Base-by-base conservation (phyloP, 2,888 invertebrate species). In the Diachrysia chrysitis region DNA sequence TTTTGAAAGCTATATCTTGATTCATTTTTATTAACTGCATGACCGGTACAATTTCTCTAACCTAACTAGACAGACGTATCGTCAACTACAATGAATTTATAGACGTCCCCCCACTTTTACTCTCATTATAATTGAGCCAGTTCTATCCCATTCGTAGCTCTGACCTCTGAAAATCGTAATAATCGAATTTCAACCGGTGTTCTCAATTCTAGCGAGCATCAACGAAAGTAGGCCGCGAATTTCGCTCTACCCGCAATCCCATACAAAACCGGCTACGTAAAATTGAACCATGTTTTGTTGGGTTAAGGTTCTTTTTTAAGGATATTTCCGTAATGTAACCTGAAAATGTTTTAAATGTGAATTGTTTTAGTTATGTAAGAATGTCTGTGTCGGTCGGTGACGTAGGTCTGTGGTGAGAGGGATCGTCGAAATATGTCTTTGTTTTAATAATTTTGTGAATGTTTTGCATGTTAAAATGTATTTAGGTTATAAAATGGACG, bases 191-290 rank as follows among this genome's bases (percentile, higher is more conserved):
- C 82, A 88, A 87, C 86, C 79, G 86, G 66, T 80, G 90, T 77
- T 87, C 90, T 75, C 81, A 78, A 86, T 89, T 83, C 84, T 74
- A 86, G 78, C 88, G 89, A 89, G 89, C 82, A 86, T 56, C 78
- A 78, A 84, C 84, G 85, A 87, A 90, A 89, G 85, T 89, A 86
- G 88, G 87, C 81, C 89, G 85, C 82, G 73, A 82, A 78, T 79
- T 76, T 65, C 69, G 73, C 60, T 48, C 69, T 69, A 64, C 69
- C 65, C 51, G 53, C 51, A 74, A 71, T 77, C 76, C 75, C 75
- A 77, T 42, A 58, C 29, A 19, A 14, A 3, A 0, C 25, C 10
- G 9, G 7, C 12, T 12, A 19, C 1, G 5, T 19, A 7, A 79
- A 59, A 64, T 35, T 69, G 9, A 57, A 73, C 64, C 57, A 35